These are phyloP conservation scores for Temnothorax ravouxi DNA, from an alignment of 2,888 invertebrate genomes.

Conservation along the genomic window DNA sequence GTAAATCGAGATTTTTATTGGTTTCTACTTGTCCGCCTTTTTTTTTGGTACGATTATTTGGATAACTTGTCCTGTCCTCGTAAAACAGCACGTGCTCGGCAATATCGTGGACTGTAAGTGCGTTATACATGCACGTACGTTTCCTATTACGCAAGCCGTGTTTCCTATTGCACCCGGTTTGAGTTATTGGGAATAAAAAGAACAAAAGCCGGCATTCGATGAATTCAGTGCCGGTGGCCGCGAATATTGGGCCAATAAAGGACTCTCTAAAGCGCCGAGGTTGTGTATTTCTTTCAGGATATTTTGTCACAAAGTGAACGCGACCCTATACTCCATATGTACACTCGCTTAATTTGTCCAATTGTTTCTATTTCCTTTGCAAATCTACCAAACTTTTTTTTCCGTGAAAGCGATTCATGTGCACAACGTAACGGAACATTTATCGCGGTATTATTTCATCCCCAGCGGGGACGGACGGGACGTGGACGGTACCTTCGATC, in stretches of 20 bases:
- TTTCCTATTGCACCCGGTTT: constrained; percentile 15
- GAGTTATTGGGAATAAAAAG: constrained; percentile 60
- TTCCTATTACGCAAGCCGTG: constrained; percentile 51
- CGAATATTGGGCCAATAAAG: constrained; percentile 52
- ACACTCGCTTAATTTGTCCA: constrained; percentile 7
- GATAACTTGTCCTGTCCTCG: background rate
- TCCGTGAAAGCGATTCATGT: too few relatives aligned
- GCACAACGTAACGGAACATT: too few relatives aligned
- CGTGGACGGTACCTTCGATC: too few relatives aligned
- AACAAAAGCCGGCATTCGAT: constrained; percentile 42
- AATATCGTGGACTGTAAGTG: constrained; percentile 18
- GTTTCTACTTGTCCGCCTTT: background rate
- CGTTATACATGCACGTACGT: constrained; percentile 44
- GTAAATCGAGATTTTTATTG: background rate
- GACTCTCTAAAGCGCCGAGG: constrained; percentile 13
- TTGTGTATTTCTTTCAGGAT: constrained; percentile 43
- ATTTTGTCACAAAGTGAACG: constrained; percentile 32
- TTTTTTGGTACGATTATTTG: background rate
- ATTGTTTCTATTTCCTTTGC: constrained; percentile 20
- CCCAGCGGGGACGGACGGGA: too few relatives aligned
- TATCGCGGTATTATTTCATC: too few relatives aligned
- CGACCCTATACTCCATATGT: background rate
- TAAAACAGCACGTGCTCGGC: constrained; percentile 3
- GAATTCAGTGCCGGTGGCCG: constrained; percentile 34
- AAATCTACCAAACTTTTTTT: background rate